Base-by-base conservation (phyloP, 2,797 vertebrate species). In the Pangasius larnaudii region DNA sequence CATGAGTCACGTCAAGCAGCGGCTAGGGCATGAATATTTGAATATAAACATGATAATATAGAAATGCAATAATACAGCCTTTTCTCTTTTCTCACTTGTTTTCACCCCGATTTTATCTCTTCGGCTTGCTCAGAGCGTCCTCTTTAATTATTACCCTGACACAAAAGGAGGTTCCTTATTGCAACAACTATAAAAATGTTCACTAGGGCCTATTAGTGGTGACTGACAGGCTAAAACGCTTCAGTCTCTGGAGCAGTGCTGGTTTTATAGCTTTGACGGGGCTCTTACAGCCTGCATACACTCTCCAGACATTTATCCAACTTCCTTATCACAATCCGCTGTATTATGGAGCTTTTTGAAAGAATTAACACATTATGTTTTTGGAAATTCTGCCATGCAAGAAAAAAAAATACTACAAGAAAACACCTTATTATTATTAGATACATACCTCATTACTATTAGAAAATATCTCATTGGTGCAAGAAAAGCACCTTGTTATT, bases 1-100 rank as follows among this genome's bases (percentile, higher is more conserved):
- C 77, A 36, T 30, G 77, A 84, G 81, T 88, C 71, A 67, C 81
- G 10, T 78, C 46, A 18, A 51, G 46, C 80, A 75, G 79, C 1
- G 3, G 67, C 79, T 22, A 77, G 71, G 69, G 49, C 49, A 78
- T 59, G 84, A 82, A 87, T 78, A 85, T 75, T 84, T 86, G 79
- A 88, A 33, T 49, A 85, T 49, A 53, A n/a, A 80, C n/a, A 19
- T 36, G 65, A 82, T 87, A 74, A 77, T 59, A 36, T 83, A 78
- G 49, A 85, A 85, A 89, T 72, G 33, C 61, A 88, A 88, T 72
- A 79, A 71, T 33, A 1, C 61, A 30, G 9, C n/a, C 6, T 75
- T 5, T 51, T 53, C 46, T 67, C 65, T 81, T n/a, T n/a, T n/a
- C 51, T 39, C 16, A 6, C 33, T 74, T 24, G 1, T 56, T 30